phyloP scores from a whole-genome alignment of 2,797 vertebrate species.

The Scolopax rusticola region DNA sequence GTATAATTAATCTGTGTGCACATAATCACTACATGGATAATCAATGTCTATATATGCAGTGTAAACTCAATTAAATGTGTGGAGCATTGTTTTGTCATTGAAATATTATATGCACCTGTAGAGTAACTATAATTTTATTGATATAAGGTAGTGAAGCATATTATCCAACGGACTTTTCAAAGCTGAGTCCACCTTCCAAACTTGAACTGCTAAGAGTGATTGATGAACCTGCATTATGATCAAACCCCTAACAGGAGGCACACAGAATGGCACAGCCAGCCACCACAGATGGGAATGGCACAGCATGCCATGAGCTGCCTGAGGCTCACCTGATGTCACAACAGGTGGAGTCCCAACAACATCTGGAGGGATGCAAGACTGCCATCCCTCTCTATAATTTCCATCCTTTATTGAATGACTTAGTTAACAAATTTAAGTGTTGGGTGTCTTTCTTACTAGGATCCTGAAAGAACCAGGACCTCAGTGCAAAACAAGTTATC shows the following conservation, averaged over 20 bases:
- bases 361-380: not conserved
- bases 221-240: fast-evolving
- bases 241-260: not conserved
- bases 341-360: not conserved
- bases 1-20: not conserved
- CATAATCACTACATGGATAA: not conserved
- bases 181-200: not conserved
- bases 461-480: not conserved
- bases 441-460: not conserved
- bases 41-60: fast-evolving
- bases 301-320: fast-evolving
- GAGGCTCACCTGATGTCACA: not conserved
- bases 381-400: not conserved
- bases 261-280: not conserved
- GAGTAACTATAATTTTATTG: not conserved
- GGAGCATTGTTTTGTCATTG: not conserved
- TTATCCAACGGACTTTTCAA: not conserved
- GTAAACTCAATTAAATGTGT: no score
- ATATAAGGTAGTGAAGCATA: not conserved
- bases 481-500: not conserved
- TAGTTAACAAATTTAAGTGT: not conserved
- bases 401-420: not conserved
- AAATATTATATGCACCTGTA: not conserved
- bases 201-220: not conserved
- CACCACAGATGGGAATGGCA: not conserved